Evolutionary conservation across 2,113 vertebrate genomes (phyloP).

Genomic region (Glareola pratincola): DNA sequence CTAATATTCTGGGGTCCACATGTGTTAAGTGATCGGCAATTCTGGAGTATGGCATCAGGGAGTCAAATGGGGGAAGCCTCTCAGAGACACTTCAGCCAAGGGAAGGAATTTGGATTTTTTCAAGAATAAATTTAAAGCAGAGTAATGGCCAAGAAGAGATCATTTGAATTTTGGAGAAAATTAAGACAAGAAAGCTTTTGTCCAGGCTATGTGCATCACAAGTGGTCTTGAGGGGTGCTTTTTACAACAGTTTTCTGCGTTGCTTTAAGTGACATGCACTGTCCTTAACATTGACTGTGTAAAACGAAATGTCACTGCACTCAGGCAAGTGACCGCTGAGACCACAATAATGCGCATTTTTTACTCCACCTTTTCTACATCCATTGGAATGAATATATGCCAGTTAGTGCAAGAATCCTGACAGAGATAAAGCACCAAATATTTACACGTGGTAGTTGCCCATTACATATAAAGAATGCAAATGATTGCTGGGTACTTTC

Average conservation of each 20-base stretch:
- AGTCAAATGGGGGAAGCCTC: conserved; percentile 2
- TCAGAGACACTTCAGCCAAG: neutral
- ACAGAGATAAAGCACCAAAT: conserved; percentile 15
- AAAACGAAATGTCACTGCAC: neutral
- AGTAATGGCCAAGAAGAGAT: neutral
- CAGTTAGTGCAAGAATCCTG: neutral
- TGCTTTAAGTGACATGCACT: neutral
- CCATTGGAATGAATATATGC: neutral
- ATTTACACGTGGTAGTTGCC: neutral
- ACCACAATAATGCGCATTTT: neutral
- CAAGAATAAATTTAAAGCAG: neutral
- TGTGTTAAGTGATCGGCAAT: conserved; percentile 25
- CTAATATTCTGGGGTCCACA: conserved; percentile 55
- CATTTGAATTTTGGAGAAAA: neutral
- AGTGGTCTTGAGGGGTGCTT: neutral
- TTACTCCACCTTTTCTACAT: conserved; percentile 23
- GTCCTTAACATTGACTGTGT: neutral
- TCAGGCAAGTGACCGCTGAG: neutral
- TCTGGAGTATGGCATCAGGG: neutral
- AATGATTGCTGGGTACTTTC: neutral
- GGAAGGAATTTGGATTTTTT: conserved; percentile 16
- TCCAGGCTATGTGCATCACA: neutral
- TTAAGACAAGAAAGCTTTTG: neutral
- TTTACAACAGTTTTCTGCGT: neutral
- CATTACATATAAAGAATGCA: conserved; percentile 49